Evolutionary conservation across 2,888 invertebrate genomes (phyloP).

Genomic region (Lingula anatina): DNA sequence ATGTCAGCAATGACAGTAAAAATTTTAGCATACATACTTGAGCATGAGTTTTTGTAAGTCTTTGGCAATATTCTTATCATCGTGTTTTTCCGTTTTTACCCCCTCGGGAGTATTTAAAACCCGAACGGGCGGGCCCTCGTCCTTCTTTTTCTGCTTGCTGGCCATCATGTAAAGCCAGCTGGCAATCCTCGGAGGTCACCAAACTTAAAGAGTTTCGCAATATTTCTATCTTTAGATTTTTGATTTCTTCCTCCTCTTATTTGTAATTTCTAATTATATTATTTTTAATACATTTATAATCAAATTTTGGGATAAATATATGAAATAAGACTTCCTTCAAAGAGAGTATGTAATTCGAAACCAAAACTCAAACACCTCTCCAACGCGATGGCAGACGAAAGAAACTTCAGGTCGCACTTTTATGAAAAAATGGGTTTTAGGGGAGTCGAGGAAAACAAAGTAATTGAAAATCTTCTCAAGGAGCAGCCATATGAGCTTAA

Average conservation of each 20-base stretch:
- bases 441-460: constrained; percentile 79
- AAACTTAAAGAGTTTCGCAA: too few species aligned
- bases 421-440: constrained; percentile 72
- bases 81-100: too few species aligned
- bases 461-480: constrained; percentile 79
- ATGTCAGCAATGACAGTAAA: too few species aligned
- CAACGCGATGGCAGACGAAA: constrained; percentile 35
- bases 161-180: too few species aligned
- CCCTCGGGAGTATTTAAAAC: too few species aligned
- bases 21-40: background rate
- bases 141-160: background rate
- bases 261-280: background rate
- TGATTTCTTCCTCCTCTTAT: background rate
- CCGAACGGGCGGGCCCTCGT: too few species aligned
- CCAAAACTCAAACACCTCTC: too few species aligned
- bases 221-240: background rate
- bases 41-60: background rate
- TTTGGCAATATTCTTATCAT: background rate
- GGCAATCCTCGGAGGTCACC: too few species aligned
- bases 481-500: constrained; percentile 75
- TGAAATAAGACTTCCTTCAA: background rate
- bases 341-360: background rate
- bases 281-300: background rate
- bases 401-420: constrained; percentile 56
- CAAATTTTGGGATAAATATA: background rate